These are phyloP conservation scores for Camarhynchus parvulus DNA, from an alignment of 2,113 vertebrate genomes.

Conservation along the genomic window DNA sequence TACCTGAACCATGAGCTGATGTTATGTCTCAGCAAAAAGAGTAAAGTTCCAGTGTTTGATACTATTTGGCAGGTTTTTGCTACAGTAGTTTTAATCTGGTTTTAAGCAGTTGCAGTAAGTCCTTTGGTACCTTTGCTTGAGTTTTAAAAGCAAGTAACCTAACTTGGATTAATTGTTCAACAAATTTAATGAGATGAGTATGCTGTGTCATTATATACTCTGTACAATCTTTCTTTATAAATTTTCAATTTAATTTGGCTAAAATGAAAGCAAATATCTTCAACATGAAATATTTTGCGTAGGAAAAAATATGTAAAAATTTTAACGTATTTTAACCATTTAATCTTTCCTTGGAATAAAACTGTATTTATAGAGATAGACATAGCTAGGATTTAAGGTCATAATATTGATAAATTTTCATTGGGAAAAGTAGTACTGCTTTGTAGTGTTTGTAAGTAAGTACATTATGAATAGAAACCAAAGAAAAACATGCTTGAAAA, in stretches of 20 bases:
- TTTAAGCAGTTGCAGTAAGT: background rate
- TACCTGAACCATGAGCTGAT: background rate
- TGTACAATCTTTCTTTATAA: background rate
- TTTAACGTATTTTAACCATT: background rate
- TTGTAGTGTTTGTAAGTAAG: background rate
- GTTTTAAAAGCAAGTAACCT: background rate
- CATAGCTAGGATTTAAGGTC: background rate
- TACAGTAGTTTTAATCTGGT: background rate
- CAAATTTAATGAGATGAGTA: background rate
- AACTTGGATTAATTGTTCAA: background rate
- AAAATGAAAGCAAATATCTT: background rate
- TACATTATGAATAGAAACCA: background rate
- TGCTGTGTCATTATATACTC: background rate
- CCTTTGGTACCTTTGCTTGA: background rate
- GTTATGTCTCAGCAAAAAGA: background rate
- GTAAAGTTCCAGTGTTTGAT: background rate
- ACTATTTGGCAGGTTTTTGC: background rate
- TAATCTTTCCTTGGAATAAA: background rate
- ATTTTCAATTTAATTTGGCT: background rate
- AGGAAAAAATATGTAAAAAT: background rate
- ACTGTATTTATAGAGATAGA: background rate
- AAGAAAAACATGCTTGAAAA: background rate
- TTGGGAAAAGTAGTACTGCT: background rate
- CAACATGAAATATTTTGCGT: background rate
- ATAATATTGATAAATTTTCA: background rate